These are phyloP conservation scores for Drosophila lowei DNA, from an alignment of 1,140 invertebrate genomes.

Conservation along the genomic window DNA sequence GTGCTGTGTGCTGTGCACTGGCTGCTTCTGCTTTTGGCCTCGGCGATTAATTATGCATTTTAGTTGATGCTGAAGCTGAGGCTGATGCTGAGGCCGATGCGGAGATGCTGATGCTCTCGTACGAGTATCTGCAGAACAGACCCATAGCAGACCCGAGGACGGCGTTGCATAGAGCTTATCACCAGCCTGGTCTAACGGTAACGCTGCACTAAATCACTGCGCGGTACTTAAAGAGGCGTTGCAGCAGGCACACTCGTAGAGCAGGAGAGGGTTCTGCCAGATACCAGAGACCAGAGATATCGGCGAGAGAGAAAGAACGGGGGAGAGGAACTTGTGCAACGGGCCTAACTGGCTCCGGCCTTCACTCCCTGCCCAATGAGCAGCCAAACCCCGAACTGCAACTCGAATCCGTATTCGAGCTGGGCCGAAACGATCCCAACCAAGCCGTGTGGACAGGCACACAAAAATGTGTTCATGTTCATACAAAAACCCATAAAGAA, in stretches of 20 bases:
- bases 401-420: background rate
- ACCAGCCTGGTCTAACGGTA: constrained; percentile 61
- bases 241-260: constrained; percentile 34
- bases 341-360: constrained; percentile 34
- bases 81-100: constrained; percentile 14
- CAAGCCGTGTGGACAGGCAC: constrained; percentile 34
- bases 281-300: constrained; percentile 17
- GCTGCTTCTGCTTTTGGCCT: constrained; percentile 25
- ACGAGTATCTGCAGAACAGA: constrained; percentile 8
- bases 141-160: no score
- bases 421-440: background rate
- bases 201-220: constrained; percentile 74
- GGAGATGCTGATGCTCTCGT: constrained; percentile 24
- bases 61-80: constrained; percentile 51
- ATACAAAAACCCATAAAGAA: constrained; percentile 47
- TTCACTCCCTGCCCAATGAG: background rate
- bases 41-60: constrained; percentile 77
- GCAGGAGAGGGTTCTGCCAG: no score
- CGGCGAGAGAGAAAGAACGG: background rate
- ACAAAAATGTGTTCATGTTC: constrained; percentile 49
- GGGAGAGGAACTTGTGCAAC: constrained; percentile 64
- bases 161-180: constrained; percentile 42
- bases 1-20: constrained; percentile 14
- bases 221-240: constrained; percentile 79
- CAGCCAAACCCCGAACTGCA: constrained; percentile 10